A percentile compares a stretch with the other conserved stretches of the same genome.
Conservation (phyloP, 1,140 invertebrate species). For the Oncopeltus fasciatus region DNA sequence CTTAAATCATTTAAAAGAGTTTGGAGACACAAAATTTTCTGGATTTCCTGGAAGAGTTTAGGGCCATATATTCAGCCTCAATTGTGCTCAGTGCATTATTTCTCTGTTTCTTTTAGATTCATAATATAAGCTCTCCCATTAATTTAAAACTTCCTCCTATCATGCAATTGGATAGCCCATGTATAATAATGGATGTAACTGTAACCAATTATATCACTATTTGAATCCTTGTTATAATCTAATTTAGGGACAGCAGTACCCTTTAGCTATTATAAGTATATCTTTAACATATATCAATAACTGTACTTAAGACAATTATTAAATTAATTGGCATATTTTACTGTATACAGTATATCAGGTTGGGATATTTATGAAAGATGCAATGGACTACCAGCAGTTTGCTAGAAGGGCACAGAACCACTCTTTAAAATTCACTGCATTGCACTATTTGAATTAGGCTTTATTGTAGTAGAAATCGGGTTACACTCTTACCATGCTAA, state of each 20-base stretch:
- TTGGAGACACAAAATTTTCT: too few species aligned
- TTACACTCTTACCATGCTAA: too few species aligned
- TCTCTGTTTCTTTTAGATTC: too few species aligned
- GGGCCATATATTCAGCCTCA: too few species aligned
- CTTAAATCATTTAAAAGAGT: too few species aligned
- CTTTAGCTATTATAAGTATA: neutral
- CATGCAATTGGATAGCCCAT: too few species aligned
- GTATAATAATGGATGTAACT: too few species aligned
- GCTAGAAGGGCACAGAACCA: slow-evolving; percentile 24
- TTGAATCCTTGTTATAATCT: neutral
- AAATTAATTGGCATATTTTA: neutral
- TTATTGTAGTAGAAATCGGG: too few species aligned
- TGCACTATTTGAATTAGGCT: slow-evolving; percentile 10
- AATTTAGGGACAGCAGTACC: neutral
- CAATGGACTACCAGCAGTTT: slow-evolving; percentile 22
- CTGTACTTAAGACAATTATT: neutral
- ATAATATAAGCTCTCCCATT: too few species aligned
- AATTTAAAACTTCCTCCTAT: too few species aligned
- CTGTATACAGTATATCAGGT: neutral
- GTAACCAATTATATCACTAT: neutral
- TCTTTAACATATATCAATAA: neutral
- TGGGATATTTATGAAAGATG: neutral
- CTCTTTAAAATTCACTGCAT: neutral
- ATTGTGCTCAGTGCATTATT: too few species aligned
- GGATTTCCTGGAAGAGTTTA: too few species aligned